Evolutionary conservation across 2,797 vertebrate species (phyloP).

Genomic region (Pseudochromis fuscus): DNA sequence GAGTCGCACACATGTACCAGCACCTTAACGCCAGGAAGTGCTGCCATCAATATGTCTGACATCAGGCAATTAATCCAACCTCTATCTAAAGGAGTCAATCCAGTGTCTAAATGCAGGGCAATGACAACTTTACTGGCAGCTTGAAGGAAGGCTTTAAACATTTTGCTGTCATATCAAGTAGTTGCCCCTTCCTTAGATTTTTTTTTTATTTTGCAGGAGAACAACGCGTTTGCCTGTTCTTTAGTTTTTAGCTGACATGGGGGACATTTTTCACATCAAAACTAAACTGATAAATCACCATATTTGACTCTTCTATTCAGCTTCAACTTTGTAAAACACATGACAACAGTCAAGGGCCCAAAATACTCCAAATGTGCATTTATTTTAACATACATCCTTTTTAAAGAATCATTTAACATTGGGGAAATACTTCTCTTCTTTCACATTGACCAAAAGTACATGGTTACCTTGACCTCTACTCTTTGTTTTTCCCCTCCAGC

Average conservation of each 20-base stretch:
- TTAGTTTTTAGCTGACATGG: not conserved
- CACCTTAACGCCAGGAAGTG: constrained; percentile 27
- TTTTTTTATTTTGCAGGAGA: constrained; percentile 1
- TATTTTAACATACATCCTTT: not conserved
- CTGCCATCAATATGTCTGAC: constrained; percentile 46
- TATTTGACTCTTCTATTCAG: not conserved
- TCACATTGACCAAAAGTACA: no score
- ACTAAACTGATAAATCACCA: not conserved
- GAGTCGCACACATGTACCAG: constrained; percentile 11
- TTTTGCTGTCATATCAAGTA: constrained; percentile 19
- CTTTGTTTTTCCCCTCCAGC: not conserved
- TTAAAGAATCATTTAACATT: constrained; percentile 4
- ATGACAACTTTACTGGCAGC: constrained; percentile 13
- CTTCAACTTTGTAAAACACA: not conserved
- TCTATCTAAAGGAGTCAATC: constrained; percentile 26
- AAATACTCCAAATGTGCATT: not conserved
- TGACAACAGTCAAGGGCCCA: not conserved
- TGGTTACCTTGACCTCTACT: no score
- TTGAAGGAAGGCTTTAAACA: constrained; percentile 18
- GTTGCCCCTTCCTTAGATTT: constrained; percentile 9
- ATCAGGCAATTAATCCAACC: constrained; percentile 24
- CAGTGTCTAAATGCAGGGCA: not conserved
- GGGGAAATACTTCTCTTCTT: not conserved
- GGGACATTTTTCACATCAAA: not conserved
- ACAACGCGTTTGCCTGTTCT: constrained; percentile 4